Conservation (phyloP, 2,113 vertebrate species). For the Misgurnus anguillicaudatus region DNA sequence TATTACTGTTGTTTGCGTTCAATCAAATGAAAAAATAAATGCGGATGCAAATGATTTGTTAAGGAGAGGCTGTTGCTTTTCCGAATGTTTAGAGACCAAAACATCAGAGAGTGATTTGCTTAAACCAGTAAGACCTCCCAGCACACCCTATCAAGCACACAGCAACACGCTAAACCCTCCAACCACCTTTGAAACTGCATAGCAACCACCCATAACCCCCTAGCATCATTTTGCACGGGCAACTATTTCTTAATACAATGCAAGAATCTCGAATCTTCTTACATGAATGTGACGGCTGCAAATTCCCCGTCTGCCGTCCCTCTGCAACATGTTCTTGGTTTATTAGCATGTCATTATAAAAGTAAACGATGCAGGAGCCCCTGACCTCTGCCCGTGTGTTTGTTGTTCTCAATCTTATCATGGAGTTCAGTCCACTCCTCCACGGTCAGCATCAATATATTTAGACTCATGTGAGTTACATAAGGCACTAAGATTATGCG, state of each 20-base stretch:
- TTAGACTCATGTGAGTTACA: constrained; percentile 40
- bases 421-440: constrained; percentile 33
- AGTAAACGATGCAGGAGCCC: constrained; percentile 12
- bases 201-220: too few relatives aligned
- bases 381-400: constrained; percentile 27
- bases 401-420: constrained; percentile 36
- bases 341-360: constrained; percentile 42
- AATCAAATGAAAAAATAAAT: too few relatives aligned
- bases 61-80: too few relatives aligned
- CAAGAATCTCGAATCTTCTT: not conserved
- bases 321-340: not conserved
- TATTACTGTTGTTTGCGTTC: too few relatives aligned
- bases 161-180: too few relatives aligned
- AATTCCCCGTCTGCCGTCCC: not conserved
- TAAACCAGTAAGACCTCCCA: too few relatives aligned
- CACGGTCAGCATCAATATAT: constrained; percentile 39
- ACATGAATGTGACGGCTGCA: not conserved
- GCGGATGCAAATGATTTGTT: too few relatives aligned
- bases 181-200: not conserved
- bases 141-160: too few relatives aligned
- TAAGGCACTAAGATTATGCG: constrained; percentile 12
- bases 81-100: too few relatives aligned
- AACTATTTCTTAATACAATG: too few relatives aligned
- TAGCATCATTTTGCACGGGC: not conserved
- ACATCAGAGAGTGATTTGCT: too few relatives aligned